Base-by-base conservation (phyloP, 1,140 invertebrate species). In the Zaprionus africanus region DNA sequence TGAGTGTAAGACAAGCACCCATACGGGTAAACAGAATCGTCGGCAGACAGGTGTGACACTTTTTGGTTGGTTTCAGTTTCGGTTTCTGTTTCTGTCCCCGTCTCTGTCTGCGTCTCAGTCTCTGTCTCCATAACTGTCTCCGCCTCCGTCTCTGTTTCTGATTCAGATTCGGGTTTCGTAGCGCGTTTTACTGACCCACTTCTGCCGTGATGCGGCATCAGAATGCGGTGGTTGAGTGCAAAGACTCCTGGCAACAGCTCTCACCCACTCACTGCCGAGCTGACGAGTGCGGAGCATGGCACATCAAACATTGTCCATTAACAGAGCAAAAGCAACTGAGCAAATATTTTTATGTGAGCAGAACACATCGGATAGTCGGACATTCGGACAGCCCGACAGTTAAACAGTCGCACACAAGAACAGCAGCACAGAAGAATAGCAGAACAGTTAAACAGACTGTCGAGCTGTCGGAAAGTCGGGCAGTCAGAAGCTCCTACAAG, bases 131-230 rank as follows among this genome's bases (percentile, higher is more conserved):
- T 34, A 17, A 7, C 31, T 34, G 62, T 46, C 28, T 53, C 59
- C 9, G 53, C 24, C 38, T 66, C 64, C n/a, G 60, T 36, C 49
- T 71, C 63, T 17, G 77, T 82, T 81, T 81, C 73, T 60, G 79
- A 72, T 81, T 78, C 58, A 15, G 51, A 72, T 86, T 63, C 61
- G 46, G 76, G 54, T 71, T 62, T 67, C 34, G 38, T 65, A 63
- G 56, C 81, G 71, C 69, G 78, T 81, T 81, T 83, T 83, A 88
- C 84, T 88, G 85, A 79, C 85, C 85, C 79, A 90, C 79, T 90
- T 88, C 81, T 82, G 77, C 71, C 76, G 26, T 70, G 78, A 70
- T 81, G 80, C 73, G 83, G 70, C 84, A 88, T 88, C 83, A 87
- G 69, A 82, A 86, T 82, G 80, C 79, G 87, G 66, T 63, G 68